phyloP scores from a whole-genome alignment of 2,797 vertebrate species.

The Sylvilagus floridanus region DNA sequence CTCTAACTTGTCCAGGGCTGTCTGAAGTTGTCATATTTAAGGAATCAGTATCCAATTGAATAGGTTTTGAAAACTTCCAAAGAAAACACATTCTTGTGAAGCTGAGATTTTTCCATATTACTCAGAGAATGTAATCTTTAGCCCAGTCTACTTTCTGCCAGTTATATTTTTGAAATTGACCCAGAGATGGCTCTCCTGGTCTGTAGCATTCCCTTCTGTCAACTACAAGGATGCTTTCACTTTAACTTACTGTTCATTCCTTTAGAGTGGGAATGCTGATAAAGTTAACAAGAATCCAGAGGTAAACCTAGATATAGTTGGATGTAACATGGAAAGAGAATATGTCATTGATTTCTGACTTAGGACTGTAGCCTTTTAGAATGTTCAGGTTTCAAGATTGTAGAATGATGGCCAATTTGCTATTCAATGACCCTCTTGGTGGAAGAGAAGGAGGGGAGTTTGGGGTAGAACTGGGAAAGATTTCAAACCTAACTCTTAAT shows the following conservation, averaged over 20 bases:
- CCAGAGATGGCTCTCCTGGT: slow-evolving; percentile 52
- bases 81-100: slow-evolving; percentile 31
- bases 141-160: slow-evolving; percentile 61
- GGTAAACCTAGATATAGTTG: neutral
- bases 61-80: slow-evolving; percentile 60
- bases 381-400: neutral
- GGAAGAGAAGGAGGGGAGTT: neutral
- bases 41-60: neutral
- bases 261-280: neutral
- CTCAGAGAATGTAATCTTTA: slow-evolving; percentile 57
- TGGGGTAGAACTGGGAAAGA: neutral
- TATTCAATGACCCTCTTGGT: slow-evolving; percentile 15
- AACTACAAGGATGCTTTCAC: slow-evolving; percentile 13
- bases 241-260: slow-evolving; percentile 52
- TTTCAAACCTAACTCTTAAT: neutral
- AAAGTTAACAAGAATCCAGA: slow-evolving; percentile 41
- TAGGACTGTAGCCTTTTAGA: neutral
- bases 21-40: neutral
- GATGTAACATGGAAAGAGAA: neutral
- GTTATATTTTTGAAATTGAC: slow-evolving; percentile 64
- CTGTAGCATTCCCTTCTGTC: slow-evolving; percentile 44
- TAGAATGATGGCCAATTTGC: neutral
- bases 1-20: slow-evolving; percentile 14
- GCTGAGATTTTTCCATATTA: slow-evolving; percentile 26
- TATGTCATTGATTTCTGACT: slow-evolving; percentile 15